These are phyloP conservation scores for Meles meles DNA, from an alignment of 2,113 vertebrate genomes.

Conservation along the genomic window DNA sequence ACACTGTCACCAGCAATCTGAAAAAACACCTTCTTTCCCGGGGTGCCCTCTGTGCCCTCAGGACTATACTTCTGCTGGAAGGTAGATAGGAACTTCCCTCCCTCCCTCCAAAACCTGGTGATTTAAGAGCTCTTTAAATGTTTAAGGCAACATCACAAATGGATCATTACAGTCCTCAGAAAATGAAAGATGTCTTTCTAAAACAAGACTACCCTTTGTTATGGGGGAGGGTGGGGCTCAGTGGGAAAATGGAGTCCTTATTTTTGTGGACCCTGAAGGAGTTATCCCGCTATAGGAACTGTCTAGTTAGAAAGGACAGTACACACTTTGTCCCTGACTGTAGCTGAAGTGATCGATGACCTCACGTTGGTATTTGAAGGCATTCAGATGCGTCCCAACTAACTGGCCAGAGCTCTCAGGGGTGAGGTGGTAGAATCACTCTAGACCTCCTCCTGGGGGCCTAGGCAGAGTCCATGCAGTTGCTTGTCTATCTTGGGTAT, in stretches of 20 bases:
- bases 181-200: background rate
- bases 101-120: background rate
- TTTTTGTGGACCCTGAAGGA: background rate
- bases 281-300: background rate
- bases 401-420: background rate
- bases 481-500: background rate
- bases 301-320: background rate
- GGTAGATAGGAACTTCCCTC: background rate
- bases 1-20: background rate
- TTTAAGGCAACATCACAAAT: background rate
- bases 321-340: background rate
- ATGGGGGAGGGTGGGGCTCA: background rate
- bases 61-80: background rate
- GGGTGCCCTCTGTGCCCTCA: accelerated
- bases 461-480: background rate
- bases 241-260: background rate
- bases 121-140: background rate
- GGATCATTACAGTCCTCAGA: background rate
- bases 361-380: background rate
- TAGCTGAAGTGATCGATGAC: background rate
- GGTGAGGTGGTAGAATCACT: background rate
- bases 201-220: background rate
- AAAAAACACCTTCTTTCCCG: background rate
- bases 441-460: background rate
- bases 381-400: background rate